Evolutionary conservation across 2,113 vertebrate species (phyloP).

Genomic region (Choloepus hoffmanni): DNA sequence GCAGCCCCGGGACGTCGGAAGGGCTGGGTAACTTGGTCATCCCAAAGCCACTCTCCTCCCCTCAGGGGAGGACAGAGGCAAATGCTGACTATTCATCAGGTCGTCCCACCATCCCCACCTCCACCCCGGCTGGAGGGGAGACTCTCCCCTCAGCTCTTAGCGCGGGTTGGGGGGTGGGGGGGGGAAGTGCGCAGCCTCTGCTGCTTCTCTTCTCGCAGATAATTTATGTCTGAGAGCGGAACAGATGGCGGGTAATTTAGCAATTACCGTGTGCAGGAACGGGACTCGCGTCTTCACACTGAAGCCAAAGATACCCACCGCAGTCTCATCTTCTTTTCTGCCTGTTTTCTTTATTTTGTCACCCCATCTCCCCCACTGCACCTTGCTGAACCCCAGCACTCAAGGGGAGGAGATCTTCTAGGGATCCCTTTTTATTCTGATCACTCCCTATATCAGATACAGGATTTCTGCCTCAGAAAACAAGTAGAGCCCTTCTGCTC

Average conservation of each 20-base stretch:
- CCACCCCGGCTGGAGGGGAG: background rate
- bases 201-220: conserved; percentile 79
- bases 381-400: background rate
- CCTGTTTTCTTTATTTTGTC: conserved; percentile 38
- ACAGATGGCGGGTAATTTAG: conserved; percentile 87
- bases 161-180: conserved; percentile 27
- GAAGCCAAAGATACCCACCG: conserved; percentile 75
- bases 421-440: background rate
- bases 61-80: background rate
- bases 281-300: conserved; percentile 76
- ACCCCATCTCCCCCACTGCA: background rate
- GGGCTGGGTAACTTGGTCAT: background rate
- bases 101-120: background rate
- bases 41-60: background rate
- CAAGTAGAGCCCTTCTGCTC: background rate
- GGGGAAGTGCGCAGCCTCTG: conserved; percentile 57
- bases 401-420: background rate
- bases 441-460: background rate
- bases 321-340: conserved; percentile 64
- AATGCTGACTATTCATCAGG: background rate
- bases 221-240: conserved; percentile 83
- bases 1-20: background rate
- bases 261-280: conserved; percentile 84
- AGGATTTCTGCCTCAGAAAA: background rate
- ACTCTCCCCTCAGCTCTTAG: background rate